Evolutionary conservation across 2,113 vertebrate genomes (phyloP).

Genomic region (Pongo abelii): DNA sequence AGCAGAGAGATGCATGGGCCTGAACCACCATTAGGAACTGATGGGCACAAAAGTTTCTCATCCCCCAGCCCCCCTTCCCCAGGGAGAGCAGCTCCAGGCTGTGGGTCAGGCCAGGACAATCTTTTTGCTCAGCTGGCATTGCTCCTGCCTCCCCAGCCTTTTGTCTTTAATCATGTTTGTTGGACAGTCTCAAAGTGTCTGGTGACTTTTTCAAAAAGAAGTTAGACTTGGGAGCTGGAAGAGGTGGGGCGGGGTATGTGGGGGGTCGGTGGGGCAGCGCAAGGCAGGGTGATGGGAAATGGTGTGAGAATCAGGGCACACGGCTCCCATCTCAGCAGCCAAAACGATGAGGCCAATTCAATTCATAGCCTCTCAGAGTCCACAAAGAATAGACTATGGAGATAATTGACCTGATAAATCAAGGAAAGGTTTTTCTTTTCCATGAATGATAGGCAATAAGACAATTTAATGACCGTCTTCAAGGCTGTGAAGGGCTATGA

Average conservation of each 20-base stretch:
- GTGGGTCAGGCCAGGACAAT: neutral
- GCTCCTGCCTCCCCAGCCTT: neutral
- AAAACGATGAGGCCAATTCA: neutral
- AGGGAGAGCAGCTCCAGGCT: neutral
- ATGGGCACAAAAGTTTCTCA: neutral
- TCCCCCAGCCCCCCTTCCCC: fast-evolving
- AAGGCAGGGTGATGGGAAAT: neutral
- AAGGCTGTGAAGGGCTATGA: neutral
- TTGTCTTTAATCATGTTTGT: neutral
- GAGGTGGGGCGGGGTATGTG: too few species aligned
- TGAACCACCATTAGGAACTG: neutral
- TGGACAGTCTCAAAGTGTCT: neutral
- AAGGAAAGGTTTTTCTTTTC: neutral
- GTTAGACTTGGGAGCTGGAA: neutral
- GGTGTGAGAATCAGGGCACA: neutral
- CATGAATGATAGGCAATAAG: conserved; percentile 33
- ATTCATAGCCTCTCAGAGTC: neutral
- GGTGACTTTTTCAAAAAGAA: neutral
- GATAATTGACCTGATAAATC: neutral
- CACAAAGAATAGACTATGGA: neutral
- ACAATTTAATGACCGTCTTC: neutral
- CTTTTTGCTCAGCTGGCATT: neutral
- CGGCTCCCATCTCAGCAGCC: neutral
- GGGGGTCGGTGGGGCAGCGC: fast-evolving
- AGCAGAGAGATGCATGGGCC: neutral